phyloP scores from a whole-genome alignment of 2,888 invertebrate genomes.

The Heteromurus nitidus region DNA sequence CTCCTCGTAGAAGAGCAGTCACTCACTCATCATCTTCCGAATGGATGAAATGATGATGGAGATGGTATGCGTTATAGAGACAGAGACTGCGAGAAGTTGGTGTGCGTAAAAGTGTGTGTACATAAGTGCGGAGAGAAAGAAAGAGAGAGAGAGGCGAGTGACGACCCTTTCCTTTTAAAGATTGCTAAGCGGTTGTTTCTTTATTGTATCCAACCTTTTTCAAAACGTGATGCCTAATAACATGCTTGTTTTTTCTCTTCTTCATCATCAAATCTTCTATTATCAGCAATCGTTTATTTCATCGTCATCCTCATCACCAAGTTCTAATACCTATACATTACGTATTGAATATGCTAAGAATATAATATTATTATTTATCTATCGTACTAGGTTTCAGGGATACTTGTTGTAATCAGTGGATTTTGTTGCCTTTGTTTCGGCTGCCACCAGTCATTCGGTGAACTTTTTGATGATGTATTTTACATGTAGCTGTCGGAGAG shows the following conservation, averaged over 20 bases:
- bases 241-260: slow-evolving; percentile 54
- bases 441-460: slow-evolving; percentile 9
- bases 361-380: slow-evolving; percentile 34
- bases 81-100: too few species aligned
- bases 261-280: slow-evolving; percentile 51
- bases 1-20: too few species aligned
- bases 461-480: slow-evolving; percentile 54
- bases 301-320: slow-evolving; percentile 46
- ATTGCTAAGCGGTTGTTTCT: slow-evolving; percentile 49
- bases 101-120: too few species aligned
- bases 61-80: not conserved
- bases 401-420: slow-evolving; percentile 22
- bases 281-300: slow-evolving; percentile 55
- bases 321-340: not conserved
- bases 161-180: slow-evolving; percentile 48
- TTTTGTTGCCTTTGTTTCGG: slow-evolving; percentile 34
- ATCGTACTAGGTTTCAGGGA: not conserved
- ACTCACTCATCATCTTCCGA: slow-evolving; percentile 58
- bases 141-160: slow-evolving; percentile 27
- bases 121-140: too few species aligned
- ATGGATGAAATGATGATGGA: not conserved
- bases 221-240: slow-evolving; percentile 44
- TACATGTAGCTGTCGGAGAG: slow-evolving; percentile 55
- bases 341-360: not conserved
- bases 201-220: slow-evolving; percentile 56